Conservation (phyloP, 53 echinoderm and acorn worm species). For the Holothuria scabra region DNA sequence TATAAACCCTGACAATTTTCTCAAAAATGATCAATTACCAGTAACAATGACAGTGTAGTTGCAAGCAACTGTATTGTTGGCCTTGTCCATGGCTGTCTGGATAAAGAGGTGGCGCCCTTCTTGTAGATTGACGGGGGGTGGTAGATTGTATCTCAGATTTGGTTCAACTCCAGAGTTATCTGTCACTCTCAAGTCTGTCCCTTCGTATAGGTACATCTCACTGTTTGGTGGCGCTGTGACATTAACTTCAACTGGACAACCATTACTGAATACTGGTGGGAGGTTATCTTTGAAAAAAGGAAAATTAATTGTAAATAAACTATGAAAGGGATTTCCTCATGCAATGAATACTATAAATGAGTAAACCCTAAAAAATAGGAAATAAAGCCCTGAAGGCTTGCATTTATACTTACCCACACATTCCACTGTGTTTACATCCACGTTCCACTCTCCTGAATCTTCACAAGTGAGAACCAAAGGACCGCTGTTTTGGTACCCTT, state of each 20-base stretch:
- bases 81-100: slow-evolving; percentile 57
- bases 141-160: not conserved
- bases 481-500: slow-evolving; percentile 61
- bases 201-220: slow-evolving; percentile 40
- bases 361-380: no score
- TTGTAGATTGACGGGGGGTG: slow-evolving; percentile 50
- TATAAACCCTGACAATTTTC: no score
- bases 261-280: slow-evolving; percentile 75
- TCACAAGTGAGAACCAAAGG: slow-evolving; percentile 46
- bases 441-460: slow-evolving; percentile 61
- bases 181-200: slow-evolving; percentile 58
- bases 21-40: slow-evolving; percentile 28
- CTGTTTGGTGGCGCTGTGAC: slow-evolving; percentile 53
- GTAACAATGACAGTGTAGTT: slow-evolving; percentile 44
- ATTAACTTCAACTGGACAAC: slow-evolving; percentile 61
- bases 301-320: not conserved
- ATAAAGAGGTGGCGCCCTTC: slow-evolving; percentile 47
- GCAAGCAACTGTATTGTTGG: slow-evolving; percentile 25
- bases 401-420: slow-evolving; percentile 37
- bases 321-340: no score
- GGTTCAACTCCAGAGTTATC: slow-evolving; percentile 58
- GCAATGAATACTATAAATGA: no score
- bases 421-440: slow-evolving; percentile 17
- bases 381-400: no score
- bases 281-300: slow-evolving; percentile 56